Percentiles rank a stretch among this genome's conserved stretches.
Conservation (phyloP, 2,888 invertebrate species). For the Phaonia tiefii region DNA sequence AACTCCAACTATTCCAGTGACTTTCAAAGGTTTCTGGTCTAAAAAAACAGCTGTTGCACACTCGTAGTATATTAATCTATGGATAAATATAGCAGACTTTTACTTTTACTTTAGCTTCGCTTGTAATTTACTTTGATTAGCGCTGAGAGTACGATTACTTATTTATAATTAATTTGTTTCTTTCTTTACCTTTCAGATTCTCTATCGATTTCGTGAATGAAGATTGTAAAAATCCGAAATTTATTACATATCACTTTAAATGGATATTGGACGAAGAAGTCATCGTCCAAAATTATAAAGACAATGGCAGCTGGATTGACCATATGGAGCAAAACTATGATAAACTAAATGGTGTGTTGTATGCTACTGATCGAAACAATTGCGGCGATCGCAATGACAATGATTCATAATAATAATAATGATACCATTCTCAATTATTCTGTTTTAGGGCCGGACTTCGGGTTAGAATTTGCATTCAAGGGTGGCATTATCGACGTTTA, state of each 20-base stretch:
- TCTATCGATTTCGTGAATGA: constrained; percentile 79
- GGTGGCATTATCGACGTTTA: constrained; percentile 75
- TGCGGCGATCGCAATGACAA: constrained; percentile 5
- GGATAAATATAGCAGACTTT: too few species aligned
- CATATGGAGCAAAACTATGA: constrained; percentile 72
- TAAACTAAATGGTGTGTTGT: constrained; percentile 74
- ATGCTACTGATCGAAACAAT: constrained; percentile 28
- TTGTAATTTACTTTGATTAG: too few species aligned
- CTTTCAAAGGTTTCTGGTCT: too few species aligned
- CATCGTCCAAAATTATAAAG: constrained; percentile 77
- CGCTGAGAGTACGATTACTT: too few species aligned
- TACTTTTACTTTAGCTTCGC: too few species aligned
- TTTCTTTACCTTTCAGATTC: constrained; percentile 73
- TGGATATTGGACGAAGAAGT: constrained; percentile 71
- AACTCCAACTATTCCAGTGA: too few species aligned
- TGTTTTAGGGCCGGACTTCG: constrained; percentile 77
- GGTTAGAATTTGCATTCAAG: constrained; percentile 76
- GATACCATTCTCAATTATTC: constrained; percentile 70
- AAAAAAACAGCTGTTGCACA: too few species aligned
- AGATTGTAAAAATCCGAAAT: constrained; percentile 71
- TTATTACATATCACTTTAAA: constrained; percentile 79
- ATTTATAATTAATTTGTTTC: too few species aligned
- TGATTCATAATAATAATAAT: constrained; percentile 55
- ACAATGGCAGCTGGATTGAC: constrained; percentile 75
- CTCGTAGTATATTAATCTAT: too few species aligned